Evolutionary conservation across 2,888 invertebrate species (phyloP).

Genomic region (Eristalinus sepulchralis): DNA sequence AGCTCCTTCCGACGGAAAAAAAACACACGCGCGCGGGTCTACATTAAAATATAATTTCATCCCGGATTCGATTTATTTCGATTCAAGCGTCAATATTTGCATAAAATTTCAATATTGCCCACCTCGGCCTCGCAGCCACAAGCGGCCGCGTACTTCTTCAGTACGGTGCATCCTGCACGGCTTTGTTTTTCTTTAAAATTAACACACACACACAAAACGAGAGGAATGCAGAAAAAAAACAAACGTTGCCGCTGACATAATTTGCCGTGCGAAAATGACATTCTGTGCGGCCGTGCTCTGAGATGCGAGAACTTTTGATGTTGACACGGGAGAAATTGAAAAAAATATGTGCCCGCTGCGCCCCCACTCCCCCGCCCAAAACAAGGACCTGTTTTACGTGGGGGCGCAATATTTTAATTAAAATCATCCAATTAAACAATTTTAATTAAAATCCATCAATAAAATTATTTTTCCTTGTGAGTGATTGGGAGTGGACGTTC

Average conservation of each 20-base stretch:
- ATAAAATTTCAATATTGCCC: slow-evolving; percentile 49
- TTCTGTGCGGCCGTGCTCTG: neutral
- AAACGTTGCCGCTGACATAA: slow-evolving; percentile 27
- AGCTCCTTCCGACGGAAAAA: slow-evolving; percentile 13
- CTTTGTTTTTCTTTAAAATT: slow-evolving; percentile 51
- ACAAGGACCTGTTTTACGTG: slow-evolving; percentile 8
- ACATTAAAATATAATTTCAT: slow-evolving; percentile 54
- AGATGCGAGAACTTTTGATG: slow-evolving; percentile 10
- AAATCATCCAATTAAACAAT: slow-evolving; percentile 37
- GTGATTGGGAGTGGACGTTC: slow-evolving; percentile 7
- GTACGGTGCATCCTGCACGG: neutral
- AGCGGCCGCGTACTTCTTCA: neutral
- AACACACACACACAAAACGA: neutral
- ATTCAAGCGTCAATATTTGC: slow-evolving; percentile 68
- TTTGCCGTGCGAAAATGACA: slow-evolving; percentile 16
- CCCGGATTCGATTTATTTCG: slow-evolving; percentile 66
- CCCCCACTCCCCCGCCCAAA: neutral
- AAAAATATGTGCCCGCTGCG: neutral
- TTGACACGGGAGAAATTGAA: slow-evolving; percentile 36
- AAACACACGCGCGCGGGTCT: neutral
- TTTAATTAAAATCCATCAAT: slow-evolving; percentile 54
- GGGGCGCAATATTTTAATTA: slow-evolving; percentile 49
- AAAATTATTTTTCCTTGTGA: slow-evolving; percentile 14
- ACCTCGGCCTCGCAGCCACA: neutral
- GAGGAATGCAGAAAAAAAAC: neutral